A percentile compares a stretch with the other conserved stretches of the same genome.
Evolutionary conservation across 2,113 vertebrate genomes (phyloP).

Genomic region (Anguilla japonica): DNA sequence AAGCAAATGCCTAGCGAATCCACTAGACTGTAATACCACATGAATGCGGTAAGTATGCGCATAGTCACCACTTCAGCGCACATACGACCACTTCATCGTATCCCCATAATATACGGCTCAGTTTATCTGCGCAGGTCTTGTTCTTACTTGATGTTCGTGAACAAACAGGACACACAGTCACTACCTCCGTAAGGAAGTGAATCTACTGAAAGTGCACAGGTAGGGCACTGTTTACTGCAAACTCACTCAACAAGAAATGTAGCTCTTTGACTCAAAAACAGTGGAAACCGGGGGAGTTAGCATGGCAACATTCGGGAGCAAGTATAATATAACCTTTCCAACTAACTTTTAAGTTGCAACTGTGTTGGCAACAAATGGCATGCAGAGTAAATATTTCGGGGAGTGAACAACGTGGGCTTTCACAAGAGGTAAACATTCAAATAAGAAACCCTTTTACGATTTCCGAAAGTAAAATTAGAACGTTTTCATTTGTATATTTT

Average conservation of each 20-base stretch:
- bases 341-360: not conserved
- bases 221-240: not conserved
- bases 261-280: not conserved
- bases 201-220: not conserved
- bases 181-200: slow-evolving; percentile 4
- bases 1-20: not conserved
- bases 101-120: not conserved
- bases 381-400: not conserved
- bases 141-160: not conserved
- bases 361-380: not conserved
- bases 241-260: not conserved
- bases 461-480: not conserved
- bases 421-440: slow-evolving; percentile 11
- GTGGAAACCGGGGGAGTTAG: not conserved
- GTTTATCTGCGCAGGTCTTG: not conserved
- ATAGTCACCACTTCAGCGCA: not conserved
- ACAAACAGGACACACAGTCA: slow-evolving; percentile 9
- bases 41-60: not conserved
- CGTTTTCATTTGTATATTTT: not conserved
- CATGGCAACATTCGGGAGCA: not conserved
- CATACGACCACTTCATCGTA: not conserved
- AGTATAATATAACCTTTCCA: not conserved
- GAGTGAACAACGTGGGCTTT: slow-evolving; percentile 22
- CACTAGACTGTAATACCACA: not conserved
- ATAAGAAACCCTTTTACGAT: not conserved